These are phyloP conservation scores for Chloroclystis v-ata DNA, from an alignment of 2,888 invertebrate species.

Conservation along the genomic window DNA sequence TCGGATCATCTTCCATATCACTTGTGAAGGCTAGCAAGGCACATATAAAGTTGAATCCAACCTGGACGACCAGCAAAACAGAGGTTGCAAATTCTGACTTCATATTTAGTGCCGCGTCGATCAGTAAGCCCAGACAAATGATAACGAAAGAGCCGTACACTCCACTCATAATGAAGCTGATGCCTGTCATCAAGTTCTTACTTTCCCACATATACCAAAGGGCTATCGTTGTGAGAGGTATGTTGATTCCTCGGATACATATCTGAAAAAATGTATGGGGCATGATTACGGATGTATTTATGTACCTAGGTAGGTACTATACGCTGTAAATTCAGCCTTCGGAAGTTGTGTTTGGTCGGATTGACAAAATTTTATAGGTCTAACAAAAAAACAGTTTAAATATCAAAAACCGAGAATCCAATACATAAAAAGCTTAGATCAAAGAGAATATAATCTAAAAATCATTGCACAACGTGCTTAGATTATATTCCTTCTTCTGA, in stretches of 20 bases:
- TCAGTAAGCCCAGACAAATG: conserved; percentile 44
- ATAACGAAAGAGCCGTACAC: conserved; percentile 44
- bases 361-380: no score
- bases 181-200: conserved; percentile 28
- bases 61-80: conserved; percentile 35
- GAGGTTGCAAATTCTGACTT: conserved; percentile 33
- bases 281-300: no score
- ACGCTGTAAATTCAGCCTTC: no score
- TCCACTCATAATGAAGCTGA: conserved; percentile 46
- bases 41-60: conserved; percentile 35
- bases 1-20: neutral
- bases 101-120: conserved; percentile 44
- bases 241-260: conserved; percentile 40
- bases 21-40: conserved; percentile 31
- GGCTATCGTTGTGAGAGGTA: conserved; percentile 40
- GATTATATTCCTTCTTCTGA: no score
- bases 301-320: no score
- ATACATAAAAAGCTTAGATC: no score
- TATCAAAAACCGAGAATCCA: no score
- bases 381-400: no score
- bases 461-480: no score
- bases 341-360: no score
- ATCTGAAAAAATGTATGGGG: conserved; percentile 41
- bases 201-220: conserved; percentile 45
- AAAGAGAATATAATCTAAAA: no score